These are phyloP conservation scores for Entomyzon cyanotis DNA, from an alignment of 2,113 vertebrate genomes.

Conservation along the genomic window DNA sequence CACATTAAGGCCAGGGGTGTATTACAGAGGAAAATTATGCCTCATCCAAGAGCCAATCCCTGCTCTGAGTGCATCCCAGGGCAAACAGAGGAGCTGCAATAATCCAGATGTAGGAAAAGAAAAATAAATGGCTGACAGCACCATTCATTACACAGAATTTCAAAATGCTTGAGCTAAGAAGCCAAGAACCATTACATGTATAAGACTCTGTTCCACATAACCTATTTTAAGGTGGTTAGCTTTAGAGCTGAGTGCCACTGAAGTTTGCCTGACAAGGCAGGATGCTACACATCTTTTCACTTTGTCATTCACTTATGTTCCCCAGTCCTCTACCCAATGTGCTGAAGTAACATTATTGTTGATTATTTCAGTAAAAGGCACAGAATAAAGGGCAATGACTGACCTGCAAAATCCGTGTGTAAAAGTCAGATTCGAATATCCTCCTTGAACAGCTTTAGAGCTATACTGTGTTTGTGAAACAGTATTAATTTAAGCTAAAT, in stretches of 20 bases:
- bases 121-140: background rate
- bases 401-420: background rate
- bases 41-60: background rate
- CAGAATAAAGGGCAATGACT: background rate
- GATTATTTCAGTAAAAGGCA: background rate
- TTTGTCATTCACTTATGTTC: background rate
- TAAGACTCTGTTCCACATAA: background rate
- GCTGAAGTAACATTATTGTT: background rate
- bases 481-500: background rate
- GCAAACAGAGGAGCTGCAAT: background rate
- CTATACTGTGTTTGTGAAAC: background rate
- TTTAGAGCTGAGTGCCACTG: background rate
- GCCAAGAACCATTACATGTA: rapidly evolving
- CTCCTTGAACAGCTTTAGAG: background rate
- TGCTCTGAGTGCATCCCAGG: background rate
- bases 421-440: background rate
- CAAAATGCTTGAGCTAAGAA: background rate
- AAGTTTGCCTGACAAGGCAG: background rate
- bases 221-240: background rate
- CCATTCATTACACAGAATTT: background rate
- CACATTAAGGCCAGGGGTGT: background rate
- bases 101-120: background rate
- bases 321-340: background rate
- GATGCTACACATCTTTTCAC: background rate
- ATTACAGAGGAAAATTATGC: background rate